Percentiles rank a stretch among this genome's conserved stretches.
Conservation (phyloP, 1,140 invertebrate genomes). For the Planococcus citri region DNA sequence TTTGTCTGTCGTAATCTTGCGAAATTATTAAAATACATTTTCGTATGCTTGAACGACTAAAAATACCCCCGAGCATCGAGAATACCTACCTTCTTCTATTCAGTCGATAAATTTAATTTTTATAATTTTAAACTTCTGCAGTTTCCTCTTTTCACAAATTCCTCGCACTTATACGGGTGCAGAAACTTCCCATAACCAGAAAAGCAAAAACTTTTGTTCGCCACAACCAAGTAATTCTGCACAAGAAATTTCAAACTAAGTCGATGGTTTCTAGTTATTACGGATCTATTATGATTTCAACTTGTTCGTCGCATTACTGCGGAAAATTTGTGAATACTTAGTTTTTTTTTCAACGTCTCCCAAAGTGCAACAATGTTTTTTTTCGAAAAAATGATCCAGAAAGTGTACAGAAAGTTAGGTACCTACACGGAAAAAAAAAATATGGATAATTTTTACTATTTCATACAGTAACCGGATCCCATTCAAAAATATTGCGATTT, state of each 20-base stretch:
- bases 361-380: no score
- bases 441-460: no score
- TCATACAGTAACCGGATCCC: no score
- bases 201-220: not conserved
- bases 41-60: not conserved
- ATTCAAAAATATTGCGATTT: no score
- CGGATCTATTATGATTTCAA: not conserved
- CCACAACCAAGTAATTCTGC: not conserved
- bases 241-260: not conserved
- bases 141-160: not conserved
- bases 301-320: not conserved
- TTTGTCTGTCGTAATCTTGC: not conserved
- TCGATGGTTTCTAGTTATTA: not conserved
- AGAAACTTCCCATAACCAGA: not conserved
- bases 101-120: not conserved
- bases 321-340: not conserved
- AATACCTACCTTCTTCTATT: not conserved
- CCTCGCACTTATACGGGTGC: not conserved
- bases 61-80: not conserved
- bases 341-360: no score
- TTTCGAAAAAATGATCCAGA: no score
- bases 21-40: constrained; percentile 5
- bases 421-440: no score
- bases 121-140: not conserved
- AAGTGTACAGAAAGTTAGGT: no score